Conservation (phyloP, 2,113 vertebrate genomes). For the Megaceryle torquata region DNA sequence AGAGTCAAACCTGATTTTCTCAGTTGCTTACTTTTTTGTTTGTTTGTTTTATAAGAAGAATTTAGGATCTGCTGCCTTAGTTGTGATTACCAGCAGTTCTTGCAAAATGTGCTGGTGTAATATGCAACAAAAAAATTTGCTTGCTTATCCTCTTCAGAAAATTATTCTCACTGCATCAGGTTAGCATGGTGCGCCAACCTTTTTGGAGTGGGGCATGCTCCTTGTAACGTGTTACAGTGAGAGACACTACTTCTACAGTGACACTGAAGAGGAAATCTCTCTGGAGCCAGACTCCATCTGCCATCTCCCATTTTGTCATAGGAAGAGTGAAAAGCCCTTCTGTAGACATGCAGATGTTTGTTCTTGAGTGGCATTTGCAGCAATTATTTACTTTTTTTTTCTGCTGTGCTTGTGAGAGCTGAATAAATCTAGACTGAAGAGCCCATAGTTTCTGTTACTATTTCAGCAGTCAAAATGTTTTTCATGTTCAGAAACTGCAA, state of each 20-base stretch:
- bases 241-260: background rate
- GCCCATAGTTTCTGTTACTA: background rate
- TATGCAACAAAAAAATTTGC: background rate
- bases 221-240: fast-evolving
- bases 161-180: background rate
- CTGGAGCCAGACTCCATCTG: background rate
- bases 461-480: background rate
- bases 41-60: background rate
- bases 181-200: background rate
- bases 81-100: background rate
- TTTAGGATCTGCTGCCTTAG: background rate
- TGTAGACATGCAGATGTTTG: background rate
- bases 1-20: background rate
- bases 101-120: background rate
- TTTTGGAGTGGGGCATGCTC: background rate
- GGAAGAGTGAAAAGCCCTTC: background rate
- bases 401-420: background rate
- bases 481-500: background rate
- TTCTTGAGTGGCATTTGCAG: background rate
- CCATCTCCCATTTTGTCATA: background rate
- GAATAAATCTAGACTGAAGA: background rate
- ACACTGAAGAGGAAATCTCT: background rate
- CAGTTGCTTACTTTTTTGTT: background rate
- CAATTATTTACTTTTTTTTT: background rate
- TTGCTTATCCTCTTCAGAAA: background rate